Base-by-base conservation (phyloP, 2,113 vertebrate species). In the Lepus timidus region DNA sequence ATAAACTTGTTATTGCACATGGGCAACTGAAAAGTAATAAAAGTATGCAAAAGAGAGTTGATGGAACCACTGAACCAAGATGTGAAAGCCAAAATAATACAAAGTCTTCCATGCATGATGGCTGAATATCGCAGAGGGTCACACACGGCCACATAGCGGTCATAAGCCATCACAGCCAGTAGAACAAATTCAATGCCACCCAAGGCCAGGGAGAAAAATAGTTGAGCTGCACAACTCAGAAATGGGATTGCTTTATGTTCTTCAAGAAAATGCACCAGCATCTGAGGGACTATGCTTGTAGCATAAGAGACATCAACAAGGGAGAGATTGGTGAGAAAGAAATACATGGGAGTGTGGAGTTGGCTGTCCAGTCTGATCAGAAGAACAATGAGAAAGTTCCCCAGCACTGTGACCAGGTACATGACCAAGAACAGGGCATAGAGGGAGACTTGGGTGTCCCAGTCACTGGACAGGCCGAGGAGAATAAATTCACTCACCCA, bases 401-500 rank as follows among this genome's bases (percentile, higher is more conserved):
- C 94, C 80, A 93, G 58, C 44, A 85, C 33, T 6, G 94, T 93
- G 71, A 81, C 58, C 31, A 95, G 20, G 51, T 96, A 96, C 88
- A 93, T 93, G 31, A 71, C 22, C 23, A 96, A 52, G 79, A 97
- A 96, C 5, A 96, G 58, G 52, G 84, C 78, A 55, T 96, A 97
- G 44, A 97, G 92, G 12, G 85, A 71, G 22, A 93, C 65, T 49
- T 82, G 51, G n/a, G 75, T 82, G 31, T 49, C 25, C 82, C 81
- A 23, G 16, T 94, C 52, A n/a, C 85, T 85, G 44, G 97, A 95
- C 3, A 96, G 62, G 33, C 82, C 94, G 0, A 96, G 79, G n/a
- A 97, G 95, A 68, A 97, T 88, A 51, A 97, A 97, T 51, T 97
- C 96, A 78, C 22, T 82, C 44, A 61, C 31, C 93, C 90, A 65